Percentiles rank a stretch among this genome's conserved stretches.
Evolutionary conservation across 2,113 vertebrate genomes (phyloP).

Genomic region (Microcebus jonahi): DNA sequence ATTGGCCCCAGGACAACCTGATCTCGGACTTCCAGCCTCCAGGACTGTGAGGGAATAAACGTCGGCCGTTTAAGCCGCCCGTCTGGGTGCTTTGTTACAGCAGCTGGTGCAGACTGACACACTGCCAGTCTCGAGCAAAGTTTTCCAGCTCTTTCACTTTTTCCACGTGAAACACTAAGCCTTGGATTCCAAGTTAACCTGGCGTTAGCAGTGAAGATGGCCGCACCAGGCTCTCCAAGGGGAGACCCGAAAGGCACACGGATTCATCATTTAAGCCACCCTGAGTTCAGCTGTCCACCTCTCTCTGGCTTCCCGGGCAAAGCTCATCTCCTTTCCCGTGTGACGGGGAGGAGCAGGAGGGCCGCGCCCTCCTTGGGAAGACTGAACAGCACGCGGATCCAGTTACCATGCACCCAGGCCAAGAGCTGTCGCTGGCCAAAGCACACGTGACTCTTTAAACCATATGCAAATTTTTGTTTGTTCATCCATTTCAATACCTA

Average conservation of each 20-base stretch:
- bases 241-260: background rate
- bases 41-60: background rate
- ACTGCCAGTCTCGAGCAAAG: background rate
- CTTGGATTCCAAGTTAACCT: too few relatives aligned
- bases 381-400: too few relatives aligned
- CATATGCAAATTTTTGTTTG: background rate
- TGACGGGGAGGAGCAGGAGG: background rate
- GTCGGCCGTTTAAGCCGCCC: background rate
- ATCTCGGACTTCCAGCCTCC: background rate
- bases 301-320: background rate
- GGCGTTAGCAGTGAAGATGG: background rate
- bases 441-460: background rate
- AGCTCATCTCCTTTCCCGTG: accelerated
- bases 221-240: background rate
- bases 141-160: background rate
- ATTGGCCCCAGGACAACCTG: background rate
- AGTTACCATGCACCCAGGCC: accelerated
- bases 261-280: accelerated
- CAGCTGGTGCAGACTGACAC: accelerated
- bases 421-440: accelerated
- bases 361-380: background rate
- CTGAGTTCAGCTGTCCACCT: accelerated
- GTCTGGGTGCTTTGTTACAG: background rate
- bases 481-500: background rate
- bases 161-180: background rate